phyloP scores from a whole-genome alignment of 2,113 vertebrate species.

The Daubentonia madagascariensis region DNA sequence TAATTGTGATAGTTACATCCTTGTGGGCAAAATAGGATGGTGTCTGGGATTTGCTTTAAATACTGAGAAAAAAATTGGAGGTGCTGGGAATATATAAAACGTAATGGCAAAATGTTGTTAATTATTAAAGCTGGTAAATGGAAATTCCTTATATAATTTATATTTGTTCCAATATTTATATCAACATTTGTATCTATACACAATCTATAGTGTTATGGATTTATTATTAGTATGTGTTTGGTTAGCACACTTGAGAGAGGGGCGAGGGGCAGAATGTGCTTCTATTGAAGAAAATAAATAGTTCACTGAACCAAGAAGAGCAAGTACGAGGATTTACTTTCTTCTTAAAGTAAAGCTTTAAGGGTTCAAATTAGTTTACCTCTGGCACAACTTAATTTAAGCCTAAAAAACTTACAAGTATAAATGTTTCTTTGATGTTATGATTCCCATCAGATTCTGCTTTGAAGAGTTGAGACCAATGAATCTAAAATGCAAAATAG shows the following conservation, averaged over 20 bases:
- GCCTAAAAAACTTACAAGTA: background rate
- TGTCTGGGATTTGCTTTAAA: background rate
- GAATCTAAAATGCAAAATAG: background rate
- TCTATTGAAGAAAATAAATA: background rate
- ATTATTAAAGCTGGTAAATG: background rate
- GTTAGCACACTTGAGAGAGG: background rate
- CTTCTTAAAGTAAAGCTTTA: constrained; percentile 3
- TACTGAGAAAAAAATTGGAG: background rate
- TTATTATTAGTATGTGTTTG: background rate
- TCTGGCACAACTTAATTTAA: background rate
- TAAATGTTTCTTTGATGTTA: constrained; percentile 28
- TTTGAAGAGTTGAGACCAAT: background rate
- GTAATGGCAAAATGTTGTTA: background rate
- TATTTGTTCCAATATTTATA: background rate
- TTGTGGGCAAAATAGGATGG: background rate
- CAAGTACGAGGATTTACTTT: background rate
- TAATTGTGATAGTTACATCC: background rate
- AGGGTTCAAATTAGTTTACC: background rate
- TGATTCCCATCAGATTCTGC: background rate
- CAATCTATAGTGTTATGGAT: background rate
- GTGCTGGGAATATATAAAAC: background rate
- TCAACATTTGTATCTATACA: background rate
- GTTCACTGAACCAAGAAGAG: background rate
- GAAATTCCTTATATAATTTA: background rate
- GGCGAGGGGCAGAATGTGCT: background rate